Evolutionary conservation across 2,888 invertebrate species (phyloP), one percentile per base, ranked within the genome.

Genomic region (Quadriops clusia): DNA sequence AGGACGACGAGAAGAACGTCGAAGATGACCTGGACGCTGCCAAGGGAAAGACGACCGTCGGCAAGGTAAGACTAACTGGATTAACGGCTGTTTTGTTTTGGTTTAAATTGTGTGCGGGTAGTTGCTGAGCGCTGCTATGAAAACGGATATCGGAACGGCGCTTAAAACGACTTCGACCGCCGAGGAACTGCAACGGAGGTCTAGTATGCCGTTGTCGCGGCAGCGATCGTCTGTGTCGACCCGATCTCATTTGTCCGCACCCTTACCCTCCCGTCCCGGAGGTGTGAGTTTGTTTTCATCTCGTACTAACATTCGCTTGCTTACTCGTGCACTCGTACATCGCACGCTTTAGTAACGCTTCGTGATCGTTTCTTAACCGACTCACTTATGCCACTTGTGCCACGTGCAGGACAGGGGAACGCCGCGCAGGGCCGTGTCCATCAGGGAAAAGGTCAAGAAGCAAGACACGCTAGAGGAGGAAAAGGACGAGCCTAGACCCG

Each of bases 81-180:
- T 15, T 28, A 18, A 17, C 15, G 28, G 8, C 14, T 28, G 17
- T 26, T 26, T 28, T 6, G 6, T n/a, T 23, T 6, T 11, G 11
- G 15, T 25, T 25, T 11, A 25, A 14, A 5, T 33, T 28, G 30
- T 34, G 31, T 27, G 22, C 24, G 49, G 52, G 38, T 71, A 85
- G 82, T 69, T 85, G 60, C 69, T 85, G 67, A 74, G 75, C 58
- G 72, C 76, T 54, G 75, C 75, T 46, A 67, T 84, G 68, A 82
- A 80, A 73, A 79, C 77, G 51, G 78, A 82, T 63, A 66, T 82
- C 61, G 61, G 63, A 45, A 63, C 61, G 44, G 67, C 67, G 34
- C 57, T 69, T 51, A 44, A 47, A 30, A 47, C 50, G 20, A 25
- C 13, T 39, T 43, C 48, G 10, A 40, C 43, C 23, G 39, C 38